Evolutionary conservation across 2,113 vertebrate species (phyloP), one percentile per base, ranked within the genome.

Genomic region (Dasyornis broadbenti): DNA sequence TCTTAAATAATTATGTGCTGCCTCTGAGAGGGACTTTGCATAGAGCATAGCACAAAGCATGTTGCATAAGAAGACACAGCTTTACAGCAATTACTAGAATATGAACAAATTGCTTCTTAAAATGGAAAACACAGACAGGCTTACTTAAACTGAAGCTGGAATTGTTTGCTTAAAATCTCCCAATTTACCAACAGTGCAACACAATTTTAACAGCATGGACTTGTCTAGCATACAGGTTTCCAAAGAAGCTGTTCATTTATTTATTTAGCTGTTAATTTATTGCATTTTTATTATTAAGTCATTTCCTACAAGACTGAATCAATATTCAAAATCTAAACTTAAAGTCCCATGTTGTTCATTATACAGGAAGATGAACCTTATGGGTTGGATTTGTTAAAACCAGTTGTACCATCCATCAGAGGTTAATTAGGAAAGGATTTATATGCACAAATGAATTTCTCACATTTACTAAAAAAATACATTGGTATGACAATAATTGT

Each of bases 291-390:
- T 89, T 84, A 89, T 89, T 91, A 91, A 95, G 87, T 96, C 5
- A 75, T 91, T 89, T 88, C 63, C 64, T 93, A 95, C 21, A 35
- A 90, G 90, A 65, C 53, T 84, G 47, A 93, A 83, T 95, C 81
- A 92, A 92, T 95, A 95, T 90, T 88, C 82, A 86, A 92, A 94
- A 52, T 47, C 75, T 94, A 92, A 92, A 83, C 56, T 77, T 85
- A 80, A 92, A 71, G 37, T 17, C 28, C 45, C 27, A 13, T 69
- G 42, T 88, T 93, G 90, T 15, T 52, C 63, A 95, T 96, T 82
- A 22, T 61, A 80, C 79, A 94, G 77, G 89, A 96, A 96, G 93
- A 96, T 94, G 22, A 96, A 97, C 69, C 83, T 82, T 79, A n/a
- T 12, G 88, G 49, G 85, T 66, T 93, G 88, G 52, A 89, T 86